Evolutionary conservation across 1,140 invertebrate species (phyloP).

Genomic region (Lasioglossum baleicum): DNA sequence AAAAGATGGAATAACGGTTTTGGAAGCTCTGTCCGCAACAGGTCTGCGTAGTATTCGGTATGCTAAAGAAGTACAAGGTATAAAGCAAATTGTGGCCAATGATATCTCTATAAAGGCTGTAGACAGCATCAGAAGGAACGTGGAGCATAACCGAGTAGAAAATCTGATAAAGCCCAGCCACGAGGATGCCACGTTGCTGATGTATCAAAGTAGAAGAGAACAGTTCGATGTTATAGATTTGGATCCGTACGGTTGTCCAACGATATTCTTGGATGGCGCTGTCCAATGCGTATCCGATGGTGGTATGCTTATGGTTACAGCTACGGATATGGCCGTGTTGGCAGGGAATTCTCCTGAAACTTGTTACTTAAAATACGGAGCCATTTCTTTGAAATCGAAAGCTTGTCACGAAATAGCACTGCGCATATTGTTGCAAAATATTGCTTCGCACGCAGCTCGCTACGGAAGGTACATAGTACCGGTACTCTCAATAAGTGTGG

Average conservation of each 20-base stretch:
- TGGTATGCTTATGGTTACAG: slow-evolving; percentile 94
- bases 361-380: slow-evolving; percentile 96
- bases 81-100: slow-evolving; percentile 94
- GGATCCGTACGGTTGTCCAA: slow-evolving; percentile 98
- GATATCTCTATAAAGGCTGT: slow-evolving; percentile 95
- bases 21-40: slow-evolving; percentile 97
- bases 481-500: slow-evolving; percentile 93
- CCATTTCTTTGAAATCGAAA: slow-evolving; percentile 91
- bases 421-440: slow-evolving; percentile 93
- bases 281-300: slow-evolving; percentile 90
- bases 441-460: slow-evolving; percentile 94
- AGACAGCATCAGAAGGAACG: slow-evolving; percentile 91
- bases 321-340: slow-evolving; percentile 98
- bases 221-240: slow-evolving; percentile 95
- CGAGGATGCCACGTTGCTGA: slow-evolving; percentile 92
- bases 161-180: slow-evolving; percentile 87
- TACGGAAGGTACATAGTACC: slow-evolving; percentile 97
- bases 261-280: slow-evolving; percentile 95
- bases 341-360: slow-evolving; percentile 97
- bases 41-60: slow-evolving; percentile 97
- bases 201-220: slow-evolving; percentile 88
- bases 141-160: slow-evolving; percentile 88
- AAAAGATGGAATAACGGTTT: slow-evolving; percentile 85
- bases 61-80: slow-evolving; percentile 93
- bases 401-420: slow-evolving; percentile 98